Percentiles rank a stretch among this genome's conserved stretches.
Evolutionary conservation across 2,888 invertebrate species (phyloP).

Genomic region (Rhagophthalmus giganteus): DNA sequence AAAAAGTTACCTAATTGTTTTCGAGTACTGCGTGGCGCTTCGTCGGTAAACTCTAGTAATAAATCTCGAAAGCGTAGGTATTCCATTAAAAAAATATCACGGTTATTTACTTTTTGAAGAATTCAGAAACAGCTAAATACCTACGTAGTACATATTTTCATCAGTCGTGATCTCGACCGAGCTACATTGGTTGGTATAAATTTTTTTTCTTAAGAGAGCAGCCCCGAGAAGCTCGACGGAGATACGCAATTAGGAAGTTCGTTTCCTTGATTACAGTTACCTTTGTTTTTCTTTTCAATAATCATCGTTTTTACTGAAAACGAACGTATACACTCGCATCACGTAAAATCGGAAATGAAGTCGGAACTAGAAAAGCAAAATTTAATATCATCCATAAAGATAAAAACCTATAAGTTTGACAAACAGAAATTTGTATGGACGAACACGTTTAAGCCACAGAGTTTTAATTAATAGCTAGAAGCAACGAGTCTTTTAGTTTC

Average conservation of each 20-base stretch:
- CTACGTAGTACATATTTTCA: not conserved
- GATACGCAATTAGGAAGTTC: constrained; percentile 25
- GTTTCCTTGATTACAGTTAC: constrained; percentile 19
- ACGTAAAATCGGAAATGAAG: constrained; percentile 20
- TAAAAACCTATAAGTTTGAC: no score
- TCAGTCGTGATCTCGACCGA: not conserved
- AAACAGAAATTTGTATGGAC: no score
- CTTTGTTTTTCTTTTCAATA: constrained; percentile 30
- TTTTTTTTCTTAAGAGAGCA: no score
- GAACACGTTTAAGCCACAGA: constrained; percentile 1
- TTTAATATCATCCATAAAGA: constrained; percentile 19
- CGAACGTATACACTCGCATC: constrained; percentile 21
- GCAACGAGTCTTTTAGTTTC: constrained; percentile 4
- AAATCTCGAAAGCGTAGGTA: no score
- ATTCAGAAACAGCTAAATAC: not conserved
- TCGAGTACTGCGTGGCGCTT: no score
- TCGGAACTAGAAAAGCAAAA: constrained; percentile 6
- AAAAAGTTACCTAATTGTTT: no score
- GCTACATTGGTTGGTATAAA: no score
- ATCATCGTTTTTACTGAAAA: constrained; percentile 23
- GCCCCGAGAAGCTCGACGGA: constrained; percentile 2
- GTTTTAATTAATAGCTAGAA: not conserved
- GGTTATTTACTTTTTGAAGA: not conserved
- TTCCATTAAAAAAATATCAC: not conserved
- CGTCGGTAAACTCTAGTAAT: no score